Evolutionary conservation across 1,140 invertebrate species (phyloP).

Genomic region (Drosophila burlai): DNA sequence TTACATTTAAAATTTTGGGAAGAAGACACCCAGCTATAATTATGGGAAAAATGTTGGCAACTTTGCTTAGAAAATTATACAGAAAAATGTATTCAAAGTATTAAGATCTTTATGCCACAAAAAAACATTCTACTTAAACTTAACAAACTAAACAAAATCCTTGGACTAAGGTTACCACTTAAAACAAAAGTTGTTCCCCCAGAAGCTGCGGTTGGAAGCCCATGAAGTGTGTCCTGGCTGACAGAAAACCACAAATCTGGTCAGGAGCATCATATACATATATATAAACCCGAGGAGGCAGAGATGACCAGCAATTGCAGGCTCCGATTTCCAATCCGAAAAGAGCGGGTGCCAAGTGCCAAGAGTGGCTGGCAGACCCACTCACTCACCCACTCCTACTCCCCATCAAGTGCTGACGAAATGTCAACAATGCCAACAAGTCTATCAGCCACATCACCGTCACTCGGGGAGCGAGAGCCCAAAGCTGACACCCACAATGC

Average conservation of each 20-base stretch:
- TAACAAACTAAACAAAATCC: constrained; percentile 15
- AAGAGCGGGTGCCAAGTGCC: constrained; percentile 32
- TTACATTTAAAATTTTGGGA: neutral
- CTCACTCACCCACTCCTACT: constrained; percentile 42
- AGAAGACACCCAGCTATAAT: neutral
- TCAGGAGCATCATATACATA: neutral
- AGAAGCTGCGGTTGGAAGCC: constrained; percentile 48
- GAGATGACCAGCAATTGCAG: constrained; percentile 43
- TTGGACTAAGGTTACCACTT: neutral
- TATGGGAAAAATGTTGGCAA: neutral
- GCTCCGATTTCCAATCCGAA: constrained; percentile 42
- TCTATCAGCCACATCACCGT: constrained; percentile 66
- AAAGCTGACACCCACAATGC: constrained; percentile 74
- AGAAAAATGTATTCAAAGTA: neutral
- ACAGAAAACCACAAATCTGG: constrained; percentile 41
- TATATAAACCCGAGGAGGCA: constrained; percentile 8
- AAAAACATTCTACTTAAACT: neutral
- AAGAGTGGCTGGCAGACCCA: constrained; percentile 47
- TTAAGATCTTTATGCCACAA: neutral
- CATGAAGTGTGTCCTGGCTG: constrained; percentile 37
- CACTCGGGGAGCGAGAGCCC: constrained; percentile 43
- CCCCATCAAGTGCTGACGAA: constrained; percentile 63
- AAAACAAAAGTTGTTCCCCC: constrained; percentile 6
- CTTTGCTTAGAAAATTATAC: neutral
- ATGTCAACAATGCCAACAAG: constrained; percentile 81